Base-by-base conservation (phyloP, 2,113 vertebrate species). In the Grammomys dolichurus region DNA sequence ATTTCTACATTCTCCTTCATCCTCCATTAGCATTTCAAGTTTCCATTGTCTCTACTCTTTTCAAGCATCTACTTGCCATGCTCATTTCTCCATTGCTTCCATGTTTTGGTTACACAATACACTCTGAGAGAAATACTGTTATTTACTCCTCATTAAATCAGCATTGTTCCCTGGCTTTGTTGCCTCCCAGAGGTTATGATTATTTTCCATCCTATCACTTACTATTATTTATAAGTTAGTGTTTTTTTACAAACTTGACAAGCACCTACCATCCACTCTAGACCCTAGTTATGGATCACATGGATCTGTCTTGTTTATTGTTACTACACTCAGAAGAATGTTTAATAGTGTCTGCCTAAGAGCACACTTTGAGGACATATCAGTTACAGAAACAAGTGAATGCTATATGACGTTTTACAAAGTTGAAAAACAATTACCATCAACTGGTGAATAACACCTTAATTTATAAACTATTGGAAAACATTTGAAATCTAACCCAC, bases 111-210 rank as follows among this genome's bases (percentile, higher is more conserved):
- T 75, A 4, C 36, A 51, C 0, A 40, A 56, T 13, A 43, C 31
- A 40, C 20, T n/a, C 20, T 5, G 4, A 93, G 5, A 48, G 36
- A 85, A 60, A 36, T 11, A 63, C 5, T 72, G 8, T 14, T 7
- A 73, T 43, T 19, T 69, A 4, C 19, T 40, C 31, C 36, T 7
- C 36, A 16, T n/a, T 80, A n/a, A n/a, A 36, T 67, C 51, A 26
- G 54, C 3, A 75, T 19, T 26, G 0, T 7, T 31, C 46, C 0
- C 1, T 0, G 4, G 7, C 1, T 75, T 60, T 36, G 17, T 81
- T 19, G 80, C 54, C 9, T 51, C 22, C 12, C 19, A 9, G 5
- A 67, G 75, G 16, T 16, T 48, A 48, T 31, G 24, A 7, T 46
- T 72, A 19, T 73, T 87, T 77, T 54, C 10, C 16, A 90, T 13